Evolutionary conservation across 2,113 vertebrate species (phyloP).

Genomic region (Ameiurus melas): DNA sequence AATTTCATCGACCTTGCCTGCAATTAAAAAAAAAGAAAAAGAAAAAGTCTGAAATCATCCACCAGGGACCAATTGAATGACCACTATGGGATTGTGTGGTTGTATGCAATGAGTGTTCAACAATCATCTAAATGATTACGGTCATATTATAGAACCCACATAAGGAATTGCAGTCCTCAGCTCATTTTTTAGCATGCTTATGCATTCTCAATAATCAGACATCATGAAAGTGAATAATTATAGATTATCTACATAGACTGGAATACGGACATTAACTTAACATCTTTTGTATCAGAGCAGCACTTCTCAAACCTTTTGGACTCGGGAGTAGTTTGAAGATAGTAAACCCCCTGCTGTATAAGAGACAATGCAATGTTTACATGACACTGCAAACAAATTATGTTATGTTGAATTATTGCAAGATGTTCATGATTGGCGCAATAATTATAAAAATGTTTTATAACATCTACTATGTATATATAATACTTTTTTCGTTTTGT

Average conservation of each 20-base stretch:
- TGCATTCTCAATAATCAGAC: not conserved
- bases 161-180: not conserved
- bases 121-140: constrained; percentile 34
- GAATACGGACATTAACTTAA: not conserved
- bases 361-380: not conserved
- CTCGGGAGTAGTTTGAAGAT: not conserved
- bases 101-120: not conserved
- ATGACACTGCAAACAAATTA: not conserved
- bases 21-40: constrained; percentile 54
- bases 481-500: too few species aligned
- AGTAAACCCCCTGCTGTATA: not conserved
- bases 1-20: constrained; percentile 66
- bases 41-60: constrained; percentile 30
- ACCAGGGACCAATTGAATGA: constrained; percentile 37
- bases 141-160: constrained; percentile 15
- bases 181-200: not conserved
- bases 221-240: not conserved
- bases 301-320: not conserved
- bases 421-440: too few species aligned
- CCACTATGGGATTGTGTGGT: constrained; percentile 42
- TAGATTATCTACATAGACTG: not conserved
- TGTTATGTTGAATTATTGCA: not conserved
- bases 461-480: too few species aligned
- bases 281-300: not conserved
- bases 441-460: too few species aligned